phyloP scores from a whole-genome alignment of 2,113 vertebrate genomes.

The cattle (Bos taurus) region ARS-UCD2.0 NC_037338.1:97649001-97649500 shows the following conservation, averaged over 20 bases:
- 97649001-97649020: background rate
- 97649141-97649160: background rate
- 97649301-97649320: constrained; percentile 5
- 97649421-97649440: background rate
- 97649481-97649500: constrained; percentile 5
- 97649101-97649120: background rate
- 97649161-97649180: too few species aligned
- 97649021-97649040: background rate
- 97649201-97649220: background rate
- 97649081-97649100: background rate
- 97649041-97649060: background rate
- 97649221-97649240: background rate
- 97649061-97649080: background rate
- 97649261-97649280: background rate
- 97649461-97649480: background rate
- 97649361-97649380: background rate
- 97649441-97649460: background rate
- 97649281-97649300: background rate
- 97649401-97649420: background rate
- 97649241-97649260: constrained; percentile 13
- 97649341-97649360: constrained; percentile 10
- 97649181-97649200: background rate
- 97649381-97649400: constrained; percentile 14
- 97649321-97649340: constrained; percentile 1
- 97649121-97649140: background rate